A percentile compares a stretch with the other conserved stretches of the same genome.
Evolutionary conservation across 2,113 vertebrate species (phyloP).

Genomic region (Nymphicus hollandicus): DNA sequence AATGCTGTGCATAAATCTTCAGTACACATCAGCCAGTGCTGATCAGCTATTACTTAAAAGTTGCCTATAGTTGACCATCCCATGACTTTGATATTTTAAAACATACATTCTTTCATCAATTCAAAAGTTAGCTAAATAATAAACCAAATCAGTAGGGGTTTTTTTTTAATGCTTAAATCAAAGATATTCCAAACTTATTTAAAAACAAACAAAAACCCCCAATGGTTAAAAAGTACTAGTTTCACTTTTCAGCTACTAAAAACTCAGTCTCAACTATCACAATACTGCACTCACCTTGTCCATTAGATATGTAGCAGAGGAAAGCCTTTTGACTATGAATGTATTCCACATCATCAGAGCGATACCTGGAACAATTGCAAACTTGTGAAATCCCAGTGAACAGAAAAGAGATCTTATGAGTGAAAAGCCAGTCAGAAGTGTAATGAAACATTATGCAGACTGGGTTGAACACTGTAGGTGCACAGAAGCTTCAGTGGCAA

Average conservation of each 20-base stretch:
- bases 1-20: background rate
- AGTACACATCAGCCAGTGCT: background rate
- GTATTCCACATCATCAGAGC: constrained; percentile 98
- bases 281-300: constrained; percentile 83
- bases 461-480: background rate
- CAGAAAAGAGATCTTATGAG: background rate
- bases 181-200: background rate
- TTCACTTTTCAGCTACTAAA: background rate
- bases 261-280: background rate
- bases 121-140: background rate
- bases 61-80: background rate
- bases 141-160: background rate
- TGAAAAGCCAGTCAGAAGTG: background rate
- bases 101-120: background rate
- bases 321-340: constrained; percentile 92
- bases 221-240: background rate
- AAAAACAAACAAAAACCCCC: background rate
- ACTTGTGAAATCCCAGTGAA: background rate
- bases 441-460: background rate
- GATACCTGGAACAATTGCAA: constrained; percentile 77
- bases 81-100: background rate
- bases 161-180: background rate
- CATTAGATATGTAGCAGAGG: constrained; percentile 89
- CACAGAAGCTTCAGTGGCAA: background rate
- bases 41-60: background rate